Evolutionary conservation across 2,113 vertebrate genomes (phyloP).

Genomic region (Daphoenositta chrysoptera): DNA sequence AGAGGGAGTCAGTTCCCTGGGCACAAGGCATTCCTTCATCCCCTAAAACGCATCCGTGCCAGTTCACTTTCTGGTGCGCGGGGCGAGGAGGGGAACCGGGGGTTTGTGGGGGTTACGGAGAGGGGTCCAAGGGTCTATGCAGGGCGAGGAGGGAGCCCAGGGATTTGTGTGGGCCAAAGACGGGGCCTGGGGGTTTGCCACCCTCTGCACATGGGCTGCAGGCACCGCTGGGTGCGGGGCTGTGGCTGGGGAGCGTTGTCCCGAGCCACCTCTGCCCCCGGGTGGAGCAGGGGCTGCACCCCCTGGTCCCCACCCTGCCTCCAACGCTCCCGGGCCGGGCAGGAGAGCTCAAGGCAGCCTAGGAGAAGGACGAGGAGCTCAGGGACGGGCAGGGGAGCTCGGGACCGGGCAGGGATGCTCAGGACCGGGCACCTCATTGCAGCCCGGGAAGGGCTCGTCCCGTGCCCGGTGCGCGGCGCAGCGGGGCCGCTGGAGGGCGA

Average conservation of each 20-base stretch:
- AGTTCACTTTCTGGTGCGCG: not conserved
- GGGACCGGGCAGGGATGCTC: no score
- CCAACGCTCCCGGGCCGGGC: not conserved
- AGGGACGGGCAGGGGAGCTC: not conserved
- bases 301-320: not conserved
- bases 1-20: not conserved
- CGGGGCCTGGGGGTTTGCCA: not conserved
- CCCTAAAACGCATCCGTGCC: fast-evolving
- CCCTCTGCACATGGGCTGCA: not conserved
- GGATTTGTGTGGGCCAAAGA: not conserved
- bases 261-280: not conserved
- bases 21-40: fast-evolving
- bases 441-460: not conserved
- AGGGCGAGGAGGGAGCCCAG: not conserved
- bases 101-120: no score
- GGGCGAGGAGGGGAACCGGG: not conserved
- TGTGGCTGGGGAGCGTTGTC: not conserved
- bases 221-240: not conserved
- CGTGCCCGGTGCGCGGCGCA: not conserved
- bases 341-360: not conserved
- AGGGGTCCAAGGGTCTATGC: no score
- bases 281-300: not conserved
- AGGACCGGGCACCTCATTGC: not conserved
- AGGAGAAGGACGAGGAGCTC: no score
- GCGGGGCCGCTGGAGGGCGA: not conserved